These are phyloP conservation scores for Platycheirus albimanus DNA, from an alignment of 2,888 invertebrate species.

Conservation along the genomic window DNA sequence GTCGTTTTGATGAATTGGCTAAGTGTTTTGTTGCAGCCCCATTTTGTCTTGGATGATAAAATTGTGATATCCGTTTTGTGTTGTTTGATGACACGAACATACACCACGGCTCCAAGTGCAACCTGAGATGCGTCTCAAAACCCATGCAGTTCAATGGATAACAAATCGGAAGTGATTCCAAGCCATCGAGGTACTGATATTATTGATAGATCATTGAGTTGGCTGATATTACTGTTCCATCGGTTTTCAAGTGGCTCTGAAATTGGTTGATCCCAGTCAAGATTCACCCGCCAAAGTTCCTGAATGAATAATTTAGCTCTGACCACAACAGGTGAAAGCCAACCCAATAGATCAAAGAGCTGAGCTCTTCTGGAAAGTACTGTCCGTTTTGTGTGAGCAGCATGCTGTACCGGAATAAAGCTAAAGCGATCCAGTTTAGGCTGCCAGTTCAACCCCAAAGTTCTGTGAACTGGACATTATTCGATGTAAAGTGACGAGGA, in stretches of 20 bases:
- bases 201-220: slow-evolving; percentile 22
- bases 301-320: slow-evolving; percentile 31
- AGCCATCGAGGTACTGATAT: slow-evolving; percentile 41
- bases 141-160: slow-evolving; percentile 11
- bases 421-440: slow-evolving; percentile 34
- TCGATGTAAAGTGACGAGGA: too few species aligned
- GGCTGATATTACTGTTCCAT: slow-evolving; percentile 25
- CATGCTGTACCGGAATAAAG: slow-evolving; percentile 8
- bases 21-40: neutral
- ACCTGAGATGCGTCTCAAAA: slow-evolving; percentile 39
- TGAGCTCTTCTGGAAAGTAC: slow-evolving; percentile 28
- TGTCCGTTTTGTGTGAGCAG: slow-evolving; percentile 1
- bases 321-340: slow-evolving; percentile 36
- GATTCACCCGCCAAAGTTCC: slow-evolving; percentile 8
- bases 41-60: slow-evolving; percentile 38
- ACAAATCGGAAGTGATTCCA: slow-evolving; percentile 19
- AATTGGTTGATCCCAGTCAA: slow-evolving; percentile 41
- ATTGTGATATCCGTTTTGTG: slow-evolving; percentile 7
- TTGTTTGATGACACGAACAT: neutral
- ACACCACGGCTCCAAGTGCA: slow-evolving; percentile 23
- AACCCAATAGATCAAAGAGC: slow-evolving; percentile 41
- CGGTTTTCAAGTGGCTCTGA: neutral
- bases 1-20: neutral
- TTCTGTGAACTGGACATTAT: too few species aligned
- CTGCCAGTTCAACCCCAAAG: slow-evolving; percentile 26